Percentiles rank a stretch among this genome's conserved stretches.
These are phyloP conservation scores for Agapostemon virescens DNA, from an alignment of 2,888 invertebrate species.

Conservation along the genomic window DNA sequence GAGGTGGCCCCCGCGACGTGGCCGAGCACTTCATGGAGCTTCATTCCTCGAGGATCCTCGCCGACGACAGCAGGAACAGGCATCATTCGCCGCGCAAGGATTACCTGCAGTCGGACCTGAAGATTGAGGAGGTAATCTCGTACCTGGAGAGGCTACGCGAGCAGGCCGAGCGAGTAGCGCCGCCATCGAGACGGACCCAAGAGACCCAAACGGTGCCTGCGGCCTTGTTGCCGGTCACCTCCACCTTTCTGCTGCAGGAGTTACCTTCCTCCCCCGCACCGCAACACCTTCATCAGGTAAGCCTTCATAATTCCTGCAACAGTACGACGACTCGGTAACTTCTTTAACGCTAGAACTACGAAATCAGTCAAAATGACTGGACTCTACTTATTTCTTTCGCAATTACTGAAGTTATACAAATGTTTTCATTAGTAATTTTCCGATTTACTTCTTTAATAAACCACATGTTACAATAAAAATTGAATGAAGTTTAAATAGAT, in stretches of 20 bases:
- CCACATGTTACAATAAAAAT: too few species aligned
- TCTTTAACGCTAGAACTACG: too few species aligned
- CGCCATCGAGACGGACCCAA: constrained; percentile 77
- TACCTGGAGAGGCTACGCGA: constrained; percentile 78
- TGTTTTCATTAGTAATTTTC: too few species aligned
- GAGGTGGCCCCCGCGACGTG: constrained; percentile 76
- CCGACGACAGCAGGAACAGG: constrained; percentile 71
- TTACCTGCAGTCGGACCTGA: constrained; percentile 73
- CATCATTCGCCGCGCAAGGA: constrained; percentile 74
- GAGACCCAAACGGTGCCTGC: constrained; percentile 78
- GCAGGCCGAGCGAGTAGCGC: constrained; percentile 75
- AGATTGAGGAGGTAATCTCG: constrained; percentile 74
- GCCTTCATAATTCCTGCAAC: neutral
- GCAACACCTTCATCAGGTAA: constrained; percentile 75
- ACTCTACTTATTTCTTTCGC: too few species aligned
- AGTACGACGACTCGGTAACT: neutral
- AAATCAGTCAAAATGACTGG: too few species aligned
- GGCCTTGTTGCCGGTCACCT: constrained; percentile 71
- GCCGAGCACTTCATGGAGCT: constrained; percentile 78
- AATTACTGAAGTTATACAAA: too few species aligned
- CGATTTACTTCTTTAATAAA: too few species aligned
- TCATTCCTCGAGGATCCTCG: constrained; percentile 73
- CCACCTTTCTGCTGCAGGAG: constrained; percentile 77
- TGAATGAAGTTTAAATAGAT: too few species aligned
- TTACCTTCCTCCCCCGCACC: constrained; percentile 72